A percentile compares a stretch with the other conserved stretches of the same genome.
Evolutionary conservation across 2,797 vertebrate species (phyloP).

Genomic region (Leptatherina wallacei): DNA sequence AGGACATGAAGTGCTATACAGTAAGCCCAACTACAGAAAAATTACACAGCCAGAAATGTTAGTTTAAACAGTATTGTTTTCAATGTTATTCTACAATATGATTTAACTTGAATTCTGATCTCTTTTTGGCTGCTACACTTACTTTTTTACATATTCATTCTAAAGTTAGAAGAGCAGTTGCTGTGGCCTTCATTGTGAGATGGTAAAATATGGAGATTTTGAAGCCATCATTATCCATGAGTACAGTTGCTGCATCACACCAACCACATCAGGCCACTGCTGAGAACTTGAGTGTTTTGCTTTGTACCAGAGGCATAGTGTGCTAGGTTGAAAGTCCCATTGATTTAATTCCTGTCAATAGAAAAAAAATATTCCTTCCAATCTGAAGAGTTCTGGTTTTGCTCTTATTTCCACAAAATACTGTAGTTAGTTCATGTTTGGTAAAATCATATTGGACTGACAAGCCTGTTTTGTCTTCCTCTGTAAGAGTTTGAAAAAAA

Average conservation of each 20-base stretch:
- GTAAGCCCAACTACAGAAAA: slow-evolving; percentile 36
- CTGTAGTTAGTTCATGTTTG: slow-evolving; percentile 38
- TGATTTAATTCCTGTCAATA: slow-evolving; percentile 58
- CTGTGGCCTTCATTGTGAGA: slow-evolving; percentile 4
- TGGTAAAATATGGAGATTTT: slow-evolving; percentile 1
- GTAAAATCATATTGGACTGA: slow-evolving; percentile 40
- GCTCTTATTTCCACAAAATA: slow-evolving; percentile 23
- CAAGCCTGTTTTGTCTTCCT: slow-evolving; percentile 47
- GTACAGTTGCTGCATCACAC: slow-evolving; percentile 40
- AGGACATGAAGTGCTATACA: slow-evolving; percentile 6
- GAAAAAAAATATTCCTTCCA: slow-evolving; percentile 36
- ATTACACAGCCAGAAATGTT: neutral
- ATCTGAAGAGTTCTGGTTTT: slow-evolving; percentile 20
- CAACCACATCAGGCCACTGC: slow-evolving; percentile 46
- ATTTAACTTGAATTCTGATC: neutral
- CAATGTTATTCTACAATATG: neutral
- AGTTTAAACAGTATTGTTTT: neutral
- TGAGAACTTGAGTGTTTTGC: slow-evolving; percentile 63
- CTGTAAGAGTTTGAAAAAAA: slow-evolving; percentile 37
- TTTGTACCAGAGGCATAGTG: slow-evolving; percentile 53
- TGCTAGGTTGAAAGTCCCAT: slow-evolving; percentile 58
- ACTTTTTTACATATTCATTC: slow-evolving; percentile 6
- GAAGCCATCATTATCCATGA: slow-evolving; percentile 38
- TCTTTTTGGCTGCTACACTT: neutral
- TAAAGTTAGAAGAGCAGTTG: neutral